Percentiles rank a stretch among this genome's conserved stretches.
These are phyloP conservation scores for Hololepta plana DNA, from an alignment of 2,888 invertebrate genomes.

Conservation along the genomic window DNA sequence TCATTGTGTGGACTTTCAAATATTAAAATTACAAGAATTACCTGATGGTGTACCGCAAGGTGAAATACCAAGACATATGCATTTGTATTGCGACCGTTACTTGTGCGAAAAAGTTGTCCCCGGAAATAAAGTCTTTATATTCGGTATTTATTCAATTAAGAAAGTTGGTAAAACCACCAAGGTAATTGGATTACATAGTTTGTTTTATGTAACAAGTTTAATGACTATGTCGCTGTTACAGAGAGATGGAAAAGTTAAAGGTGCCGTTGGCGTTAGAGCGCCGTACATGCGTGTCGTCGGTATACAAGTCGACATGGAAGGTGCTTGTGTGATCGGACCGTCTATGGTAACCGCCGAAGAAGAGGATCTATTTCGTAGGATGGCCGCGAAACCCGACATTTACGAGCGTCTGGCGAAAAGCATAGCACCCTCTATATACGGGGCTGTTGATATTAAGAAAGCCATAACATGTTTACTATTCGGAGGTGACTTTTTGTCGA, in stretches of 20 bases:
- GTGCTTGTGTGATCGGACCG: slow-evolving; percentile 47
- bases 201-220: background rate
- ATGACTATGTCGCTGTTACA: slow-evolving; percentile 14
- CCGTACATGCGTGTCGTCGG: slow-evolving; percentile 93
- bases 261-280: slow-evolving; percentile 76
- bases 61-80: slow-evolving; percentile 93
- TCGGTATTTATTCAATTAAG: slow-evolving; percentile 94
- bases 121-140: slow-evolving; percentile 81
- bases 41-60: slow-evolving; percentile 92
- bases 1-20: slow-evolving; percentile 94
- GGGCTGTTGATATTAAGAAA: slow-evolving; percentile 87
- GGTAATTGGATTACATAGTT: slow-evolving; percentile 22
- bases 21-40: slow-evolving; percentile 89
- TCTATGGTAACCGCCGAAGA: slow-evolving; percentile 47
- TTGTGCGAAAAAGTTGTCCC: slow-evolving; percentile 92
- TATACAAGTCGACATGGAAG: slow-evolving; percentile 69
- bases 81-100: slow-evolving; percentile 83
- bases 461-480: slow-evolving; percentile 90
- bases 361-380: slow-evolving; percentile 63
- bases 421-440: slow-evolving; percentile 94
- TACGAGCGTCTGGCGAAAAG: slow-evolving; percentile 79
- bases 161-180: slow-evolving; percentile 49
- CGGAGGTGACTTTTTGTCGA: slow-evolving; percentile 45
- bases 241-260: slow-evolving; percentile 54
- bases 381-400: slow-evolving; percentile 71